Evolutionary conservation across 2,113 vertebrate genomes (phyloP).

Genomic region (Mixornis gularis): DNA sequence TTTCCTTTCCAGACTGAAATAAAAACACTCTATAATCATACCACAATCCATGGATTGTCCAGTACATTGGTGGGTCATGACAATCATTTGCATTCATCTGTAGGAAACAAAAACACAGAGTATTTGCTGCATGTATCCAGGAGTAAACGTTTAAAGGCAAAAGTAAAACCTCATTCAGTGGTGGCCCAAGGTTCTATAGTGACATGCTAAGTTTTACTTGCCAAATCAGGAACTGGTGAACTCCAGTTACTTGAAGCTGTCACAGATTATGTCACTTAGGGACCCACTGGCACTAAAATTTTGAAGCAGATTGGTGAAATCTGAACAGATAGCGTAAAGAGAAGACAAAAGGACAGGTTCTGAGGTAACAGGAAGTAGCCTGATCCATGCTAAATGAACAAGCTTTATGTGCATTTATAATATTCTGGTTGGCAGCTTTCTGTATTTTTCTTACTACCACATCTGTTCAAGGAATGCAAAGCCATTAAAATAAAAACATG

Average conservation of each 20-base stretch:
- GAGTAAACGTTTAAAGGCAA: not conserved
- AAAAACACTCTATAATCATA: not conserved
- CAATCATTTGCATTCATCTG: conserved; percentile 65
- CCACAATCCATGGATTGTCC: conserved; percentile 80
- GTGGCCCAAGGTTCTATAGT: not conserved
- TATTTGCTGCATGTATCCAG: not conserved
- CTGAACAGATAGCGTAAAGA: not conserved
- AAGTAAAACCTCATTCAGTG: not conserved
- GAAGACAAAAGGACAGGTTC: not conserved
- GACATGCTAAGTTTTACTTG: not conserved
- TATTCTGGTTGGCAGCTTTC: not conserved
- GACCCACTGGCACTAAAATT: not conserved
- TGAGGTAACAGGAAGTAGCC: not conserved
- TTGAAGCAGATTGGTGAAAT: not conserved
- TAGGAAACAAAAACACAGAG: not conserved
- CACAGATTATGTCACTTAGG: not conserved
- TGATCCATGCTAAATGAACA: not conserved
- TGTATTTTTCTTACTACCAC: not conserved
- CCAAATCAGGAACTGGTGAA: not conserved
- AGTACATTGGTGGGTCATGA: conserved; percentile 65
- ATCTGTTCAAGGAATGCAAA: not conserved
- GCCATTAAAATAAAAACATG: not conserved
- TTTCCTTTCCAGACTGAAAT: not conserved
- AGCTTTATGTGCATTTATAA: not conserved
- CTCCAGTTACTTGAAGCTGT: not conserved